Percentiles rank a stretch among this genome's conserved stretches.
These are phyloP conservation scores for Brachyhypopomus occidentalis DNA, from an alignment of 2,113 vertebrate genomes.

Conservation along the genomic window DNA sequence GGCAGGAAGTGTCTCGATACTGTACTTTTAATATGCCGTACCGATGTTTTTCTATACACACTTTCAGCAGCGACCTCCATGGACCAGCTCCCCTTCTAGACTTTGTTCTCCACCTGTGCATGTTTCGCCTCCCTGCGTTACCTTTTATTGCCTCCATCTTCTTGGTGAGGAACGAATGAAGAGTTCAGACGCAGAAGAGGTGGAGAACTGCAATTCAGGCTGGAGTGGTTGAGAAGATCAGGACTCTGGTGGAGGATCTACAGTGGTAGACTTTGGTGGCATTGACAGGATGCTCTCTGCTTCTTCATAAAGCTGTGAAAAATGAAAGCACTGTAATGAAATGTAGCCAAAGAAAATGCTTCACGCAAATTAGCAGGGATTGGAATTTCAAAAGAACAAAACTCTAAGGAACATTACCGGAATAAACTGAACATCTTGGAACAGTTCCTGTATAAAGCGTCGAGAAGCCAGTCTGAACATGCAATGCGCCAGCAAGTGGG, in stretches of 20 bases:
- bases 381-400: neutral
- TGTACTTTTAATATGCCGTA: constrained; percentile 31
- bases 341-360: neutral
- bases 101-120: constrained; percentile 7
- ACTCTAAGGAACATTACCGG: constrained; percentile 72
- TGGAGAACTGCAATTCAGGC: constrained; percentile 10
- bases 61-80: neutral
- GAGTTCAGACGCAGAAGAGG: constrained; percentile 52
- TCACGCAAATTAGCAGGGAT: neutral
- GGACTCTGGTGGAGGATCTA: constrained; percentile 78
- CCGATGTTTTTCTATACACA: constrained; percentile 30
- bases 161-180: constrained; percentile 50
- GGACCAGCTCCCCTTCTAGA: neutral
- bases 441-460: constrained; percentile 97
- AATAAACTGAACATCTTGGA: constrained; percentile 97
- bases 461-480: constrained; percentile 93
- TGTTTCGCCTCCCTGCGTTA: constrained; percentile 61
- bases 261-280: constrained; percentile 77
- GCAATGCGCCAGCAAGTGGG: constrained; percentile 90
- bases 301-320: constrained; percentile 91
- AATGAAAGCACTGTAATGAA: neutral
- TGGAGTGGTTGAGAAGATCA: constrained; percentile 72
- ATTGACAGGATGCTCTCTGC: constrained; percentile 89
- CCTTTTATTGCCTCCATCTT: constrained; percentile 41
- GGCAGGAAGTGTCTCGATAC: constrained; percentile 36